Percentiles rank a stretch among this genome's conserved stretches.
Conservation (phyloP, 1,140 invertebrate species). For the Drosophila novamexicana region DNA sequence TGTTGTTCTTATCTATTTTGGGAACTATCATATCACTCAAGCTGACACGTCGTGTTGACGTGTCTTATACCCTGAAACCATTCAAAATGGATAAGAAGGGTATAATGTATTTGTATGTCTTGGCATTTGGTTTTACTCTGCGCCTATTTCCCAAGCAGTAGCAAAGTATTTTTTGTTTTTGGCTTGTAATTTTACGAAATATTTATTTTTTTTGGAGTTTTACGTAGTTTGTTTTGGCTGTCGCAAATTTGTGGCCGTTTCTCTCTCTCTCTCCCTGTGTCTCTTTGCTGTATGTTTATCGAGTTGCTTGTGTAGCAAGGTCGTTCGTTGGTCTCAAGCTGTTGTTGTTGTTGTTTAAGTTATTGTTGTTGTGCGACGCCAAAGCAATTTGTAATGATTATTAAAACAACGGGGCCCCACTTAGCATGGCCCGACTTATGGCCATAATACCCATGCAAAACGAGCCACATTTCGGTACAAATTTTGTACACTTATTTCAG, state of each 20-base stretch:
- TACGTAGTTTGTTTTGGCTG: constrained; percentile 35
- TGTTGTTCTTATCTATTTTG: constrained; percentile 25
- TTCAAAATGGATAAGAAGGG: no score
- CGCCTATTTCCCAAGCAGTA: constrained; percentile 42
- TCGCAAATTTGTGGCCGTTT: constrained; percentile 37
- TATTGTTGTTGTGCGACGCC: constrained; percentile 50
- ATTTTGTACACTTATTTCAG: constrained; percentile 52
- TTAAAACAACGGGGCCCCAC: constrained; percentile 74
- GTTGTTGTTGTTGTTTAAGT: constrained; percentile 18
- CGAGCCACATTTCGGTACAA: constrained; percentile 34
- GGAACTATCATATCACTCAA: constrained; percentile 21
- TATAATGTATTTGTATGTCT: constrained; percentile 6
- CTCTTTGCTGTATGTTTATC: constrained; percentile 38
- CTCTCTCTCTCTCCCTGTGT: constrained; percentile 29
- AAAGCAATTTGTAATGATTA: constrained; percentile 80
- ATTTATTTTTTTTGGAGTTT: constrained; percentile 24
- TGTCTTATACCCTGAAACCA: neutral
- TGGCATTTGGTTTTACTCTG: constrained; percentile 26
- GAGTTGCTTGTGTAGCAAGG: constrained; percentile 71
- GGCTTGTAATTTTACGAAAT: constrained; percentile 52
- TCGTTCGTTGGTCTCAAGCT: constrained; percentile 69
- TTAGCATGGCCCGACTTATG: constrained; percentile 44
- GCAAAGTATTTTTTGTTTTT: constrained; percentile 9
- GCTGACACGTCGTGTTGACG: constrained; percentile 27
- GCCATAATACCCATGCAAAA: constrained; percentile 41